Base-by-base conservation (phyloP, 2,888 invertebrate species). In the Pachymerium ferrugineum region DNA sequence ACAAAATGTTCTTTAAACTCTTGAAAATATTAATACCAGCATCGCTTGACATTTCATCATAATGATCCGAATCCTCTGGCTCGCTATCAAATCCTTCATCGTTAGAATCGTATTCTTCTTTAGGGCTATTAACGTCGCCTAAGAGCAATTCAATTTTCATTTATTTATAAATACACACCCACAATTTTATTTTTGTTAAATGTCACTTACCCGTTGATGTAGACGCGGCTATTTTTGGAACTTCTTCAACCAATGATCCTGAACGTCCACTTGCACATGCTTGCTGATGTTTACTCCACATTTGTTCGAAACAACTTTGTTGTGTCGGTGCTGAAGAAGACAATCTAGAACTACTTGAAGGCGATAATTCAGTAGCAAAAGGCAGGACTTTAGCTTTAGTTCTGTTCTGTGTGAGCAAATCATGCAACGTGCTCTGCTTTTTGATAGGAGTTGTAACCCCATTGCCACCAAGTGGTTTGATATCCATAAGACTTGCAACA, bases 41-140 rank as follows among this genome's bases (percentile, higher is more conserved):
- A 83, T 93, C 93, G 74, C 91, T 91, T 76, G 91, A 92, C 76
- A 75, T 73, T 81, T 93, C 93, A 80, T 92, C 93, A 83, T 93
- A 92, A 85, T 92, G 89, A 81, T 91, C 91, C 16, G 78, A 76
- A 80, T 90, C 91, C 78, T 93, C 93, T 79, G 92, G 91, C 76
- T 81, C 81, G 71, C 80, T 80, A 71, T 80, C 80, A 76, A 89
- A 89, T 67, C 90, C 92, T 81, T 94, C 94, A 80, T 93, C 93
- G 78, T 92, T 91, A 42, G 92, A 93, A 72, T 76, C 76, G 29
- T 30, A 31, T 30, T 74, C 74, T 30, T 54, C 47, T 62, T 74
- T 74, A 1, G 54, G 29, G 19, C 31, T 54, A 29, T 6, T 28
- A 3, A 8, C 16, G 12, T 72, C 72, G 47, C 29, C 72, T 54